A percentile compares a stretch with the other conserved stretches of the same genome.
Conservation (phyloP, 2,888 invertebrate genomes). For the Bugula neritina region DNA sequence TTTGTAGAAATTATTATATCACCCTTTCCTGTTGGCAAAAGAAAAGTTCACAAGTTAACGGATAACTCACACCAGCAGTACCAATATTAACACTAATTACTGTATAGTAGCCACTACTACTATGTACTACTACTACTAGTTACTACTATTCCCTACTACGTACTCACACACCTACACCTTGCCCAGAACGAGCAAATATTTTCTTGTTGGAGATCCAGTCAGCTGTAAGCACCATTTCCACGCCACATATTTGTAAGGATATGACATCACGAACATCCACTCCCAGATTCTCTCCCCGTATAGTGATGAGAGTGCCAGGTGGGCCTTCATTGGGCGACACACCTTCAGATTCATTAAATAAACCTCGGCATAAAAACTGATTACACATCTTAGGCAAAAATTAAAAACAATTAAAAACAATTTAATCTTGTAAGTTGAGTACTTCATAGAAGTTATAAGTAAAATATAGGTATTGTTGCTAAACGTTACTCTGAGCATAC, state of each 20-base stretch:
- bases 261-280: slow-evolving; percentile 72
- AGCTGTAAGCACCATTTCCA: slow-evolving; percentile 86
- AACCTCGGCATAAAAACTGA: no score
- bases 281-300: slow-evolving; percentile 92
- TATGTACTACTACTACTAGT: no score
- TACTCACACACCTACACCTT: not conserved
- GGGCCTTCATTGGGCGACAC: slow-evolving; percentile 97
- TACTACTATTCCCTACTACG: not conserved
- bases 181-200: slow-evolving; percentile 78
- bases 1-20: slow-evolving; percentile 51
- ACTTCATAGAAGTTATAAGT: no score
- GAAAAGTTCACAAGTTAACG: no score
- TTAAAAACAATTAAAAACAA: no score
- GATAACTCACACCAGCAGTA: no score
- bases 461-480: no score
- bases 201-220: slow-evolving; percentile 98
- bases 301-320: slow-evolving; percentile 88
- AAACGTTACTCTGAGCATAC: no score
- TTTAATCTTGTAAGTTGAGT: no score
- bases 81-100: no score
- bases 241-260: slow-evolving; percentile 70
- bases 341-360: slow-evolving; percentile 87
- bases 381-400: no score
- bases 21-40: slow-evolving; percentile 49
- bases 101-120: no score